These are phyloP conservation scores for Nasonia giraulti DNA, from an alignment of 1,140 invertebrate species.

Conservation along the genomic window DNA sequence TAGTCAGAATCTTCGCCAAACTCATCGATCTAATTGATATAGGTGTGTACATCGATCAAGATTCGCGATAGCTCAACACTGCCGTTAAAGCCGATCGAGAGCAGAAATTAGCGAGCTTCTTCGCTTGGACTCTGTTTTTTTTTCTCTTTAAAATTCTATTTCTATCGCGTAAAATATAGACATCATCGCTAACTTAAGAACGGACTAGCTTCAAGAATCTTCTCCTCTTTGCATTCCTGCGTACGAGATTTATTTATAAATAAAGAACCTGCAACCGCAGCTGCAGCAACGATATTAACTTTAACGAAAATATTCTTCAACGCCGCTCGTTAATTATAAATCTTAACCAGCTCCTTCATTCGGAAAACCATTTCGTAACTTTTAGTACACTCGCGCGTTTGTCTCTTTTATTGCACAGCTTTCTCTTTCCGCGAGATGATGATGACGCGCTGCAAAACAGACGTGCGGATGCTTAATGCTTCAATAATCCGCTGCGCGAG, in stretches of 20 bases:
- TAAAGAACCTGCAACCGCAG: neutral
- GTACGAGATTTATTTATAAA: neutral
- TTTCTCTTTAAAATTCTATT: neutral
- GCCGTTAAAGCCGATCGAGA: no score
- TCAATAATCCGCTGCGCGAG: slow-evolving; percentile 30
- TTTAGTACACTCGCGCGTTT: neutral
- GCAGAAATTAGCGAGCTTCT: no score
- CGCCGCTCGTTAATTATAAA: no score
- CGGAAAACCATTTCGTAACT: neutral
- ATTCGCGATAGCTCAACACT: no score
- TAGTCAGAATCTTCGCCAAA: no score
- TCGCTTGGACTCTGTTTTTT: neutral
- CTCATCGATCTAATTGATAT: no score
- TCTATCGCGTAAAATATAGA: neutral
- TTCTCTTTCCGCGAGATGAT: neutral
- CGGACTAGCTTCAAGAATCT: neutral
- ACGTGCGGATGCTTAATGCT: slow-evolving; percentile 26
- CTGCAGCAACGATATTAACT: neutral
- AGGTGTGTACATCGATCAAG: no score
- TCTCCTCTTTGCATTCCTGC: neutral
- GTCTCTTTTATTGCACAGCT: neutral
- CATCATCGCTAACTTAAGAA: neutral
- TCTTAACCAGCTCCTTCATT: no score
- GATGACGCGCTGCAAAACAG: slow-evolving; percentile 9
- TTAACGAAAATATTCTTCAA: neutral